These are phyloP conservation scores for Etheostoma cragini DNA, from an alignment of 2,113 vertebrate species.

Conservation along the genomic window DNA sequence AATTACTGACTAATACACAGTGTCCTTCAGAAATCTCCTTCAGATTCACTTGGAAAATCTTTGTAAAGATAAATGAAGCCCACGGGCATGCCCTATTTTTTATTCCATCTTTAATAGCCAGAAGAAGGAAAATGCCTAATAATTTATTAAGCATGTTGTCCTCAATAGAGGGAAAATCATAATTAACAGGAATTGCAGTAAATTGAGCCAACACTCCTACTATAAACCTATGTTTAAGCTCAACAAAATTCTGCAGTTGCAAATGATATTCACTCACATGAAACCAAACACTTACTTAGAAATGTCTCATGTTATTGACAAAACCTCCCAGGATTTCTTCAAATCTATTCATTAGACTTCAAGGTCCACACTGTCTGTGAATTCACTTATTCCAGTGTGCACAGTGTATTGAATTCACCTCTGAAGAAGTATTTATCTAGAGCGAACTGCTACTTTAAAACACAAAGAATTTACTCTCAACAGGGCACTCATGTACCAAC, in stretches of 20 bases:
- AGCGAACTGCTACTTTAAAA: conserved; percentile 9
- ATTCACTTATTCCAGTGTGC: not conserved
- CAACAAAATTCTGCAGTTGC: not conserved
- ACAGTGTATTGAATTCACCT: conserved; percentile 17
- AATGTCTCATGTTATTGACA: conserved; percentile 1
- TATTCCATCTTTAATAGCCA: conserved; percentile 68
- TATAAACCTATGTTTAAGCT: conserved; percentile 5
- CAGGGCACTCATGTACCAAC: conserved; percentile 14
- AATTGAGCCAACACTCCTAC: conserved; percentile 5
- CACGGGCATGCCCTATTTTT: conserved; percentile 71
- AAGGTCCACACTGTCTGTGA: not conserved
- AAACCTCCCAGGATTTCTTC: not conserved
- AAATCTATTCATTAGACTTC: not conserved
- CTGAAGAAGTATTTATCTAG: conserved; percentile 26
- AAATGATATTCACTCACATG: conserved; percentile 11
- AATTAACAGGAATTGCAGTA: conserved; percentile 43
- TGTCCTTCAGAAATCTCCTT: conserved; percentile 82
- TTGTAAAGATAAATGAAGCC: conserved; percentile 77
- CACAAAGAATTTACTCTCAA: conserved; percentile 3
- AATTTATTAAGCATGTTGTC: conserved; percentile 73
- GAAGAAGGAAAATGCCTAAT: conserved; percentile 60
- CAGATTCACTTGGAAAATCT: conserved; percentile 74
- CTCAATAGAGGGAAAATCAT: conserved; percentile 61
- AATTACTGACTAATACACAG: conserved; percentile 78
- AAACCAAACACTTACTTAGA: conserved; percentile 25